Evolutionary conservation across 2,888 invertebrate species (phyloP).

Genomic region (Yponomeuta cagnagella): DNA sequence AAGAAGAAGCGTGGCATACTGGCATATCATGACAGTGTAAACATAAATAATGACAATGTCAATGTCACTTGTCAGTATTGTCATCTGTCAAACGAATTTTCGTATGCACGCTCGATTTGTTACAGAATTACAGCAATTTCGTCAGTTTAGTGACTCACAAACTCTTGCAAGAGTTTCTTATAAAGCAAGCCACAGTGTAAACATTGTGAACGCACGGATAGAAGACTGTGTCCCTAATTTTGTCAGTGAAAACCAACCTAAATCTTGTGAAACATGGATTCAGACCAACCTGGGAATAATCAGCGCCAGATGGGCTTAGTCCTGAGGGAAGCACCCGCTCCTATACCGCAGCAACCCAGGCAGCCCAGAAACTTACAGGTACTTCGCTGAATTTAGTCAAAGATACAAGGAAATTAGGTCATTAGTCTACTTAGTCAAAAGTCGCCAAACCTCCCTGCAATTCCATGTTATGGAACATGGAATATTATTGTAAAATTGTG

Average conservation of each 20-base stretch:
- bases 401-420: neutral
- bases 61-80: neutral
- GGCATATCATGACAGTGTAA: too few relatives aligned
- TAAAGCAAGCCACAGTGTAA: neutral
- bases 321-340: conserved; percentile 29
- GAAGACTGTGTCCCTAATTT: neutral
- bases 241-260: neutral
- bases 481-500: too few relatives aligned
- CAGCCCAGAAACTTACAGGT: conserved; percentile 62
- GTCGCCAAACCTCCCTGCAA: too few relatives aligned
- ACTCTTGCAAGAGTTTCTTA: neutral
- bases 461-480: too few relatives aligned
- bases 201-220: neutral
- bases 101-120: neutral
- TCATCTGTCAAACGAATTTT: neutral
- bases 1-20: too few relatives aligned
- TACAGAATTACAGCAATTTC: neutral
- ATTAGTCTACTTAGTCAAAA: too few relatives aligned
- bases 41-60: neutral
- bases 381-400: conserved; percentile 10
- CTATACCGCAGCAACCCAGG: conserved; percentile 41
- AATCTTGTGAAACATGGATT: conserved; percentile 33
- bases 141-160: neutral
- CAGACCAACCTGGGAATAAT: conserved; percentile 36
- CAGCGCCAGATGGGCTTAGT: conserved; percentile 35